A percentile compares a stretch with the other conserved stretches of the same genome.
phyloP scores from a whole-genome alignment of 2,113 vertebrate species.

The Oreotragus oreotragus region DNA sequence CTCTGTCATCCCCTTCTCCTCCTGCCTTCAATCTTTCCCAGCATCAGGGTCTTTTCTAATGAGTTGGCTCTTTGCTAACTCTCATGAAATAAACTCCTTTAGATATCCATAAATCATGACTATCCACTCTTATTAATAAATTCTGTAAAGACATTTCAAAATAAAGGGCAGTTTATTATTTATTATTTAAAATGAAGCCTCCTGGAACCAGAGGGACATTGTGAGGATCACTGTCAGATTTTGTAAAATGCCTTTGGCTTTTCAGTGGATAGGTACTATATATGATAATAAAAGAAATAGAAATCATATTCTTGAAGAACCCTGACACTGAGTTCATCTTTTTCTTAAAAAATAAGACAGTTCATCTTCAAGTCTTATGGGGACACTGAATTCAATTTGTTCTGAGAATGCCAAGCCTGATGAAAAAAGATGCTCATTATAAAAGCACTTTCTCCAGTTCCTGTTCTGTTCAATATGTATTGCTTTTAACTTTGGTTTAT shows the following conservation, averaged over 20 bases:
- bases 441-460: slow-evolving; percentile 14
- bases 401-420: slow-evolving; percentile 27
- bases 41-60: background rate
- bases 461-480: background rate
- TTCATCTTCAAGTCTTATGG: slow-evolving; percentile 43
- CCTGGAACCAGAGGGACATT: background rate
- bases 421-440: slow-evolving; percentile 48
- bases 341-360: slow-evolving; percentile 55
- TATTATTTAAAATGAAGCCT: slow-evolving; percentile 58
- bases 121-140: background rate
- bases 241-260: slow-evolving; percentile 60
- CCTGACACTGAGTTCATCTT: slow-evolving; percentile 51
- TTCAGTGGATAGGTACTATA: slow-evolving; percentile 50
- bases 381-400: slow-evolving; percentile 60
- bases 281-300: slow-evolving; percentile 57
- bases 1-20: background rate
- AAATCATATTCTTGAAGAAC: slow-evolving; percentile 50
- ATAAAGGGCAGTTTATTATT: slow-evolving; percentile 58
- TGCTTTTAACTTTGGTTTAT: slow-evolving; percentile 14
- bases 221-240: slow-evolving; percentile 45
- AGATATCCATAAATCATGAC: background rate
- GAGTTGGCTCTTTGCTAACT: background rate
- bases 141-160: slow-evolving; percentile 46
- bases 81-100: background rate
- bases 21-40: background rate